Base-by-base conservation (phyloP, 2,888 invertebrate genomes). In the Hypena proboscidalis region DNA sequence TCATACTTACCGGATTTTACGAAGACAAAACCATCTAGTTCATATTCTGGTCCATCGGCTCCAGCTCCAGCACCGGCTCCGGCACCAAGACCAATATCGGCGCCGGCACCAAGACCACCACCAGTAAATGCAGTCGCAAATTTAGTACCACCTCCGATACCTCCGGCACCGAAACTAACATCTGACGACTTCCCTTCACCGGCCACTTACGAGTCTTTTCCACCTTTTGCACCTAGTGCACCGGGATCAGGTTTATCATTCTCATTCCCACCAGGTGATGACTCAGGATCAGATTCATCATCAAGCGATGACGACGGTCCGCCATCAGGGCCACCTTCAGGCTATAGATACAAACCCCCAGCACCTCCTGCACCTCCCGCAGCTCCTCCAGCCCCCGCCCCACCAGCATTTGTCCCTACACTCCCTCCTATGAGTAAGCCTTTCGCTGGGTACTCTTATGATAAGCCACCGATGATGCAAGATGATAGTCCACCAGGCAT, bases 201-300 rank as follows among this genome's bases (percentile, higher is more conserved):
- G 3, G 67, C 68, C 6, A 85, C 52, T 33, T 90, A 90, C 44
- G 89, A 90, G 34, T 82, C 87, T 1, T 90, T 89, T 52, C 90
- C 91, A 22, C 90, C 91, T 0, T 89, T 84, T 43, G 72, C 82
- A 19, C 74, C 82, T 3, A 43, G 35, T 10, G 65, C 33, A 8
- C 49, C 75, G 9, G 46, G 38, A 1, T 40, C 55, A 0, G 59
- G 61, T 1, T 72, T 67, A 14, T 50, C 73, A 7, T 40, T 69
- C 1, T 52, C 72, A 23, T 59, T 68, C 20, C 73, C 80, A 11
- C 74, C 81, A 20, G 34, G 58, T 0, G 63, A 67, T 29, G 70
- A 74, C 25, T 65, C 70, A 0, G 68, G 45, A 14, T 39, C 63
- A 2, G 73, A 72, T 36, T 59, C 71, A 26, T 45, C 70, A 4